A percentile compares a stretch with the other conserved stretches of the same genome.
phyloP scores from a whole-genome alignment of 2,113 vertebrate genomes.

The Paedocypris sp. region DNA sequence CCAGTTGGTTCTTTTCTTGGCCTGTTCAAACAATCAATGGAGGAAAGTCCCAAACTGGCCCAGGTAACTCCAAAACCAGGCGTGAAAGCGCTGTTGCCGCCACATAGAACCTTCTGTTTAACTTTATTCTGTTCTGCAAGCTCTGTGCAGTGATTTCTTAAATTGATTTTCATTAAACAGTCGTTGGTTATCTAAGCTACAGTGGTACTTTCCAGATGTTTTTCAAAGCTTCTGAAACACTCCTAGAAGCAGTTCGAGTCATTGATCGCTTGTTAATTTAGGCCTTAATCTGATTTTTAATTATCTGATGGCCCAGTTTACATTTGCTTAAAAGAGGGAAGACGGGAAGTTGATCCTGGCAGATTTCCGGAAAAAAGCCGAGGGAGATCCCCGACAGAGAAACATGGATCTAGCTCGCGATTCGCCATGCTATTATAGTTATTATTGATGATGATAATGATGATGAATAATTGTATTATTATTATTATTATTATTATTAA shows the following conservation, averaged over 20 bases:
- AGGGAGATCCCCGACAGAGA: conserved; percentile 36
- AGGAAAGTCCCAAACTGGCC: conserved; percentile 72
- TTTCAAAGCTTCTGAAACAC: too few species aligned
- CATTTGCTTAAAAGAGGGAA: conserved; percentile 16
- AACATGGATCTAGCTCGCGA: conserved; percentile 19
- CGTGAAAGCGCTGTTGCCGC: too few species aligned
- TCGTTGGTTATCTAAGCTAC: too few species aligned
- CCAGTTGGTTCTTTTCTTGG: conserved; percentile 44
- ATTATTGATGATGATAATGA: too few species aligned
- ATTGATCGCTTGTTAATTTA: too few species aligned
- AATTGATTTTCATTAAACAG: too few species aligned
- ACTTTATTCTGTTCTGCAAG: too few species aligned
- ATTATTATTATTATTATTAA: too few species aligned
- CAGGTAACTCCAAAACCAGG: conserved; percentile 46
- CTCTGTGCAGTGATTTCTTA: too few species aligned
- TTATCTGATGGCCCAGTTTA: neutral
- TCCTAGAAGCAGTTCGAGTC: neutral
- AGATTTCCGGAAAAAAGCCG: conserved; percentile 29
- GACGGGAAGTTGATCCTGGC: neutral
- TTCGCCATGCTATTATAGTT: conserved; percentile 10
- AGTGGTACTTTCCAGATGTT: conserved; percentile 8
- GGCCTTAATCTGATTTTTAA: neutral
- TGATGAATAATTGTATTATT: too few species aligned
- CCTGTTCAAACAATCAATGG: conserved; percentile 39
- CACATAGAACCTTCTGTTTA: too few species aligned